Conservation (phyloP, 2,113 vertebrate species). For the Antigone vipio region DNA sequence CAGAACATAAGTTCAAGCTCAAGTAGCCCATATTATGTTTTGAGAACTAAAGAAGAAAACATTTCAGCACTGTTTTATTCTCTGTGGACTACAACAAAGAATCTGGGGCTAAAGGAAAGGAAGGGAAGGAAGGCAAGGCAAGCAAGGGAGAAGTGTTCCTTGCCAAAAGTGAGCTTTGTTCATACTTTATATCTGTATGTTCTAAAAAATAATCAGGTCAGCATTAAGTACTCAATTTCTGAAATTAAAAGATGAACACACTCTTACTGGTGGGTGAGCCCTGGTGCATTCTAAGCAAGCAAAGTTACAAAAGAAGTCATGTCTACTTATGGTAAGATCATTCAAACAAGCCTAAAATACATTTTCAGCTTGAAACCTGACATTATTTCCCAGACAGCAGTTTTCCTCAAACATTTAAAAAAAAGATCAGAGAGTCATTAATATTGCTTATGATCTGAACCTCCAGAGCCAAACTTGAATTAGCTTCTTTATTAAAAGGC, state of each 20-base stretch:
- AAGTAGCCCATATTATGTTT: not conserved
- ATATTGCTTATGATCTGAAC: not conserved
- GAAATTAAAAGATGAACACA: not conserved
- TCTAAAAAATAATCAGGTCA: not conserved
- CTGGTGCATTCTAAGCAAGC: not conserved
- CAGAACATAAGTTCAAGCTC: not conserved
- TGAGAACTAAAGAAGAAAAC: not conserved
- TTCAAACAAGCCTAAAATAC: not conserved
- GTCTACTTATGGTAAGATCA: not conserved
- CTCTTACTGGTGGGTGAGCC: not conserved
- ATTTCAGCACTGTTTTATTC: not conserved
- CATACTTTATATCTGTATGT: not conserved
- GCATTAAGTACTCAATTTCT: not conserved
- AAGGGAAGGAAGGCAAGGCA: not conserved
- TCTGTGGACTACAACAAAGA: not conserved
- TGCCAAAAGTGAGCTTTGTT: not conserved
- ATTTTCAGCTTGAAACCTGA: not conserved
- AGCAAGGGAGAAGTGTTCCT: not conserved
- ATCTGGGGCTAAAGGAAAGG: not conserved
- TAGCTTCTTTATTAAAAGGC: not conserved
- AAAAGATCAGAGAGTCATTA: not conserved
- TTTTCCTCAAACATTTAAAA: not conserved
- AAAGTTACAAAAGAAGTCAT: not conserved
- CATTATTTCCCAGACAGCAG: not conserved
- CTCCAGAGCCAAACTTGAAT: not conserved